Evolutionary conservation across 2,797 vertebrate species (phyloP), one percentile per base, ranked within the genome.

Genomic region (Lepilemur septentrionalis): DNA sequence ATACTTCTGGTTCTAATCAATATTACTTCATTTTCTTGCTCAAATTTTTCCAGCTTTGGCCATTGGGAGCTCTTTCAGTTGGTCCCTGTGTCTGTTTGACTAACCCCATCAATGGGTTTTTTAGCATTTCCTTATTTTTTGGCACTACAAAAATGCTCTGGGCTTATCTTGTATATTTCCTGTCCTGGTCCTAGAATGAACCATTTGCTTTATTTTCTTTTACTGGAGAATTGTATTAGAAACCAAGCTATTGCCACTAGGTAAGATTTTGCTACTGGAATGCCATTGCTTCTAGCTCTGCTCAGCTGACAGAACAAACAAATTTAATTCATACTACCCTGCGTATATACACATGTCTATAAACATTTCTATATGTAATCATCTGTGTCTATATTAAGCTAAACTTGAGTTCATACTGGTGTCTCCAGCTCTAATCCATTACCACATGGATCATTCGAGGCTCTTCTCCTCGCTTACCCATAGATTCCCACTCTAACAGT

Each of bases 1-100:
- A 91, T 48, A 73, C 41, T 85, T 96, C 81, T 61, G 43, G 43
- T 88, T 96, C 57, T 87, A 95, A 95, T 91, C 57, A 92, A 57
- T 88, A 63, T 38, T 90, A 85, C 41, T 96, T 92, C 80, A 65
- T 63, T 86, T 92, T 55, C 32, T 78, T 93, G 28, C 32, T 88
- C 61, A 91, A 41, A 35, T 52, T 88, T 90, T 88, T 70, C 50
- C 41, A 67, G 50, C 70, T 93, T 95, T 70, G 20, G 28, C 59
- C 52, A 94, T 46, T 48, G 41, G 48, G 63, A 94, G 46, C 73
- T 76, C 70, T 79, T 93, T 86, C 80, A 76, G 22, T 83, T 59
- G 32, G 12, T 28, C 61, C 67, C 43, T 57, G 14, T 89, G 17
- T 81, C 17, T 23, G 28, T 75, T 93, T 88, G 46, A 82, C 61